Evolutionary conservation across 2,888 invertebrate species (phyloP), one percentile per base, ranked within the genome.

Genomic region (Lepidocyrtinus sp.): DNA sequence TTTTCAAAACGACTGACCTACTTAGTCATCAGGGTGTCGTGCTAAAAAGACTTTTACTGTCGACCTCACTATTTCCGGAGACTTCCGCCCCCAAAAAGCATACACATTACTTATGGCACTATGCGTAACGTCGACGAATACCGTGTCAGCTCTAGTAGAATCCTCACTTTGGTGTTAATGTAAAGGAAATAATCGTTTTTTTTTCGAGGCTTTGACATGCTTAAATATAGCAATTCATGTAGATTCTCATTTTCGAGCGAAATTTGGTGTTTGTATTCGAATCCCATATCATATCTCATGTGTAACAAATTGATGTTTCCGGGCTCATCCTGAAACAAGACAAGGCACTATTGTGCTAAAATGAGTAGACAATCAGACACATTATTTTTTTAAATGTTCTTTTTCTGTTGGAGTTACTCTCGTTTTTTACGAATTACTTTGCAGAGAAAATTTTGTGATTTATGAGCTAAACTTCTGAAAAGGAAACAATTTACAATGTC

Each of bases 11-110:
- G 5, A 50, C n/a, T 50, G 50, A 50, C 50, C 50, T 17, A 50
- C 50, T 50, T 50, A n/a, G 15, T n/a, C 50, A n/a, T 50, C 50
- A n/a, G n/a, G 50, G 2, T 71, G 61, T 50, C 19, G 24, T 62
- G 61, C 55, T 27, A 50, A 50, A 36, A 36, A 36, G 5, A 50
- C 50, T 50, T 50, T 50, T 25, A 24, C 24, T 62, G 25, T 7
- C 45, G 67, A 45, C 72, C 27, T 71, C 65, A 71, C 65, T n/a
- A 17, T 50, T 72, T 77, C 77, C 77, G 77, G 77, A 64, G 71
- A 67, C 77, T 77, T 77, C 77, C 77, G 71, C 61, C 22, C 61
- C 27, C n/a, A 17, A 24, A 62, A 22, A 25, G 3, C 15, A 22
- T 21, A 36, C 22, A 59, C 50, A 73, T 63, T 71, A n/a, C 21